Evolutionary conservation across 2,888 invertebrate genomes (phyloP).

Genomic region (Scelioninae gen. 1): DNA sequence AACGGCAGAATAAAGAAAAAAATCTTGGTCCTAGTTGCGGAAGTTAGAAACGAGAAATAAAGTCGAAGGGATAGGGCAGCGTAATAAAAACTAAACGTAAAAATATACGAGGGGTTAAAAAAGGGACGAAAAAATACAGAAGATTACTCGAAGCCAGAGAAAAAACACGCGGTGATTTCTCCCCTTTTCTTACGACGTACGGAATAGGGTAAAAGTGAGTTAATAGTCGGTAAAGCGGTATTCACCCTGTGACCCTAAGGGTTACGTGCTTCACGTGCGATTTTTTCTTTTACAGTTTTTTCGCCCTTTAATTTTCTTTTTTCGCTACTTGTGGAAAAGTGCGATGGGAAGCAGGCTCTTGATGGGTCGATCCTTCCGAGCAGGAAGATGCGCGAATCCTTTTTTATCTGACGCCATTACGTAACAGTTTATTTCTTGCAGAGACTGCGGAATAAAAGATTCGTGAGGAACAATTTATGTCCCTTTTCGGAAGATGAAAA

Average conservation of each 20-base stretch:
- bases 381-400: conserved; percentile 49
- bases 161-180: conserved; percentile 75
- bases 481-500: conserved; percentile 35
- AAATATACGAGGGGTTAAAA: conserved; percentile 61
- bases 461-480: conserved; percentile 23
- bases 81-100: conserved; percentile 57
- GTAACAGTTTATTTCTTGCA: conserved; percentile 35
- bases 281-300: conserved; percentile 69
- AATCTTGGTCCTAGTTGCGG: conserved; percentile 43
- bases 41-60: conserved; percentile 65
- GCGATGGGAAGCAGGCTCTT: conserved; percentile 71
- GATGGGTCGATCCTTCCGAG: conserved; percentile 73
- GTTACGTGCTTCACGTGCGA: conserved; percentile 72
- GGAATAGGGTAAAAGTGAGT: conserved; percentile 84
- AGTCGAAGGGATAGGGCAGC: conserved; percentile 53
- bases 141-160: conserved; percentile 67
- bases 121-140: conserved; percentile 58
- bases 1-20: conserved; percentile 24
- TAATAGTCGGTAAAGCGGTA: conserved; percentile 85
- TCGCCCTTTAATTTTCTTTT: conserved; percentile 57
- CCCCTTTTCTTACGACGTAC: conserved; percentile 68
- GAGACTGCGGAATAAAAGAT: conserved; percentile 43
- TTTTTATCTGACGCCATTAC: conserved; percentile 53
- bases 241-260: conserved; percentile 81
- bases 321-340: conserved; percentile 62